These are phyloP conservation scores for Anarhynchus alexandrinus DNA, from an alignment of 2,113 vertebrate genomes.

Conservation along the genomic window DNA sequence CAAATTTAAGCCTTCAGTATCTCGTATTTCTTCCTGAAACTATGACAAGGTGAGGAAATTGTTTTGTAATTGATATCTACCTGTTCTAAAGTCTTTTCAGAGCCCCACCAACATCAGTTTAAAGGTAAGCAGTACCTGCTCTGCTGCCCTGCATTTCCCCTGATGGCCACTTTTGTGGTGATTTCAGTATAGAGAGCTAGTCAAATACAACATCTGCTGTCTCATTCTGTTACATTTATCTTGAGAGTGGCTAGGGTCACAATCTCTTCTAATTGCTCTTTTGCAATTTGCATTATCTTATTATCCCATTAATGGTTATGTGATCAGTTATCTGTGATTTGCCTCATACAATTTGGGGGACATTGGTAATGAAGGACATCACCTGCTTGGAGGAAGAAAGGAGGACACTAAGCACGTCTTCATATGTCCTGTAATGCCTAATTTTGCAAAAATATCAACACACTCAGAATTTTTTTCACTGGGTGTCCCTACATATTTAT, in stretches of 20 bases:
- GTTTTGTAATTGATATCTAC: background rate
- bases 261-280: background rate
- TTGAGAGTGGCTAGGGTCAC: background rate
- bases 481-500: background rate
- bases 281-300: background rate
- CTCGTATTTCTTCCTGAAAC: background rate
- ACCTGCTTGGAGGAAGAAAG: background rate
- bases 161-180: background rate
- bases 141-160: background rate
- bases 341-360: background rate
- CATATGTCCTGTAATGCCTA: background rate
- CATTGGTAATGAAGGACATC: background rate
- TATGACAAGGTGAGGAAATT: background rate
- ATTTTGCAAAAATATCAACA: background rate
- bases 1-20: background rate
- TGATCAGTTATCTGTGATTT: background rate
- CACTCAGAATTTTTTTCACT: background rate
- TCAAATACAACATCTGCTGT: background rate
- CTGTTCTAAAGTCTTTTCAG: background rate
- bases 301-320: background rate
- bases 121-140: background rate
- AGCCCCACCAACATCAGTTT: background rate
- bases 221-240: background rate
- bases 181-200: background rate
- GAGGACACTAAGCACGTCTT: background rate